Base-by-base conservation (phyloP, 2,113 vertebrate genomes). In the Tetraodon nigroviridis region DNA sequence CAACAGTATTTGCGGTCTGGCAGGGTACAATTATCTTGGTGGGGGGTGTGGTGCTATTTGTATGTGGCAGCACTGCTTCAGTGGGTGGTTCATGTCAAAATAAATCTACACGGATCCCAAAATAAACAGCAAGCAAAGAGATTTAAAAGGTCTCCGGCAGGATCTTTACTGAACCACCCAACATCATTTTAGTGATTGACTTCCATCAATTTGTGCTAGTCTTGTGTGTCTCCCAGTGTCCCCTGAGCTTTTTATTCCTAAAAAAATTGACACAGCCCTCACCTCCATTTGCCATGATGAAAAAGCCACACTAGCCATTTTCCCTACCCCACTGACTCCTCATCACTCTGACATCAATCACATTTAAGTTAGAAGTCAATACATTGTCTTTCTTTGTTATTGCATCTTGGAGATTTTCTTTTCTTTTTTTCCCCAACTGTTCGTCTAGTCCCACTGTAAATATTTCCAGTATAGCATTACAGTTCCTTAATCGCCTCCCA, bases 381-480 rank as follows among this genome's bases (percentile, higher is more conserved):
- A 79, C 69, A 59, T 73, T 76, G 58, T 64, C 73, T 73, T 69
- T 17, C 69, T 63, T 53, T 75, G 51, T 69, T 37, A 59, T 48
- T 64, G 45, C n/a, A 72, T 53, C 51, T 13, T n/a, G 15, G 1
- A n/a, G 44, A 17, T 44, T 44, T 44, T 17, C 69, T 62, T 47
- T 10, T 10, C 29, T 58, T 80, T 78, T 81, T 81, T 61, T 73
- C 8, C 32, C 32, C 1, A 11, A 77, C 68, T 63, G 60, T 49
- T 41, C 8, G 37, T 82, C 61, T 62, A 70, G 55, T 84, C 68
- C 45, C 69, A 80, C 67, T 75, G 74, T 88, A 84, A 88, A 89
- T 87, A 87, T 83, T 84, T 80, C 80, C 76, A 83, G 73, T 82
- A 79, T 87, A 82, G 47, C 11, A 42, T 85, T 85, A 71, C 81